Percentiles rank a stretch among this genome's conserved stretches.
Conservation (phyloP, 2,888 invertebrate species). For the Agrochola circellaris region DNA sequence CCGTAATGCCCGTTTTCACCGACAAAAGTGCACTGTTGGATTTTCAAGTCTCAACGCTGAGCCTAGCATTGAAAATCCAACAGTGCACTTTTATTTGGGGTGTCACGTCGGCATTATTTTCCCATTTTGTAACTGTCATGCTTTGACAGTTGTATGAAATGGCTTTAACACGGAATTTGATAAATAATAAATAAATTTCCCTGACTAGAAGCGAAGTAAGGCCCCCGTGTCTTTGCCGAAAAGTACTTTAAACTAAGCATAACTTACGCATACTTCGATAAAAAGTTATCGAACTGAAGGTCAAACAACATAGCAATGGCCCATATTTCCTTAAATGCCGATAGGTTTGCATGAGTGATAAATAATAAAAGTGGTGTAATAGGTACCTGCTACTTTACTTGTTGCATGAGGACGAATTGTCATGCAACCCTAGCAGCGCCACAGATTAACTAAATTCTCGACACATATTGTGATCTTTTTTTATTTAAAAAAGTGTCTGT, state of each 20-base stretch:
- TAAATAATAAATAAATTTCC: background rate
- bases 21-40: too few relatives aligned
- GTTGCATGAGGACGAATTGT: conserved; percentile 27
- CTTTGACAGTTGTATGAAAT: background rate
- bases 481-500: too few relatives aligned
- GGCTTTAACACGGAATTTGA: background rate
- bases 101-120: too few relatives aligned
- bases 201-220: background rate
- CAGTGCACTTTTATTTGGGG: too few relatives aligned
- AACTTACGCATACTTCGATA: background rate
- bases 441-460: background rate
- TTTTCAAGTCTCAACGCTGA: too few relatives aligned
- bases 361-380: background rate
- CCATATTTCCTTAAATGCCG: background rate
- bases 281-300: conserved; percentile 6
- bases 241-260: background rate
- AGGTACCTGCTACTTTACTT: conserved; percentile 29
- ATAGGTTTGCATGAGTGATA: conserved; percentile 16
- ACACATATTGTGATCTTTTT: background rate
- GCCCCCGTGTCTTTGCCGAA: background rate
- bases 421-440: conserved; percentile 9
- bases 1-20: too few relatives aligned
- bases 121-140: background rate
- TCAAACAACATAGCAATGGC: conserved; percentile 21
- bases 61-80: too few relatives aligned